Percentiles rank a stretch among this genome's conserved stretches.
These are phyloP conservation scores for Himantopus leucocephalus DNA, from an alignment of 2,113 vertebrate species.

Conservation along the genomic window DNA sequence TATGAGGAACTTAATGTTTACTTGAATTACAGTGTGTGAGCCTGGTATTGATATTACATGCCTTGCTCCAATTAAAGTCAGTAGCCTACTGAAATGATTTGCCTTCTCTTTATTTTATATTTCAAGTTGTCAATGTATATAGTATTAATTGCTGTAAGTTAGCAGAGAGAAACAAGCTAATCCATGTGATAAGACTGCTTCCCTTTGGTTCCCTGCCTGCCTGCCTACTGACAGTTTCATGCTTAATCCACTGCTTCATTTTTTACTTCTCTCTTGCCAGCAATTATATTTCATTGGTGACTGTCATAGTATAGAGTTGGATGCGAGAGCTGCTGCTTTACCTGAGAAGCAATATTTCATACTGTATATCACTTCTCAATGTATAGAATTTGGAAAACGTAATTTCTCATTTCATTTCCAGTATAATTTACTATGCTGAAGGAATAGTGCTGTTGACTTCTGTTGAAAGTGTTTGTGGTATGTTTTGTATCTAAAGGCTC, in stretches of 20 bases:
- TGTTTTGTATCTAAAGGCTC: not conserved
- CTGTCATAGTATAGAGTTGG: constrained; percentile 17
- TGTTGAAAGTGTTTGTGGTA: constrained; percentile 1
- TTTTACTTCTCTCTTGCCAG: constrained; percentile 48
- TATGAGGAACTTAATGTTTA: not conserved
- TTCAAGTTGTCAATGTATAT: not conserved
- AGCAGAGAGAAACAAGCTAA: constrained; percentile 5
- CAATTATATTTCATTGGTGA: constrained; percentile 57
- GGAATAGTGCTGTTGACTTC: constrained; percentile 1
- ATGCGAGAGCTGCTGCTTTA: constrained; percentile 5
- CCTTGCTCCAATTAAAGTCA: not conserved
- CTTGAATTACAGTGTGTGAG: not conserved
- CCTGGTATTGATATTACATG: not conserved
- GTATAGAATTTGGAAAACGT: constrained; percentile 53
- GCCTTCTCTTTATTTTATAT: not conserved
- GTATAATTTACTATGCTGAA: constrained; percentile 36
- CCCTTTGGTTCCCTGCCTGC: not conserved
- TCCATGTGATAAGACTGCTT: not conserved
- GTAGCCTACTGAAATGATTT: not conserved
- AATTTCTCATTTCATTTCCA: constrained; percentile 65
- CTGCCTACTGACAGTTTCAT: not conserved
- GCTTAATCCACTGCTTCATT: constrained; percentile 53
- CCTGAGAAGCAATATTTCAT: constrained; percentile 36
- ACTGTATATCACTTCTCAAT: constrained; percentile 53
- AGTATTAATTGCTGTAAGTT: not conserved